phyloP scores from a whole-genome alignment of 2,888 invertebrate species.

The Melanostoma scalare region DNA sequence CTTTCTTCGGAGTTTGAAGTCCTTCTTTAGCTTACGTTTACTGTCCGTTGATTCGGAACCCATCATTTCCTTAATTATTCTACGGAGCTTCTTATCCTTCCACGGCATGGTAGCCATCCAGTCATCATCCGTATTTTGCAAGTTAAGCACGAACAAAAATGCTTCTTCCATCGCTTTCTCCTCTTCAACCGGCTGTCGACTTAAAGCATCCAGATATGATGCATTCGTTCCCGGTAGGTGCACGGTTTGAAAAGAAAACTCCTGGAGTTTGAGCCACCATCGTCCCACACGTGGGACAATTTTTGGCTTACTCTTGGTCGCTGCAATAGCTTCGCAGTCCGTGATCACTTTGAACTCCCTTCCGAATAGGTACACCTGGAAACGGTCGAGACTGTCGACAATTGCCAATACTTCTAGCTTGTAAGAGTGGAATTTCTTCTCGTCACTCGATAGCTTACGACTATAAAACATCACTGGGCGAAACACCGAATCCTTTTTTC shows the following conservation, averaged over 20 bases:
- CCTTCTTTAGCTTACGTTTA: constrained; percentile 3
- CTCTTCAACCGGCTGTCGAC: constrained; percentile 18
- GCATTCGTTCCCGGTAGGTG: constrained; percentile 26
- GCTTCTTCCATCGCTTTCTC: constrained; percentile 25
- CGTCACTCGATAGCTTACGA: constrained; percentile 11
- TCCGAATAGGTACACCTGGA: no score
- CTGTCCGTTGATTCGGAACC: neutral
- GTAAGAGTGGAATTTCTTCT: constrained; percentile 3
- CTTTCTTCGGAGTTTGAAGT: neutral
- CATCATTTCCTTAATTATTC: constrained; percentile 4
- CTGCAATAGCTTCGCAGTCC: constrained; percentile 28
- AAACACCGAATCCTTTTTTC: no score
- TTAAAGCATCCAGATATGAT: constrained; percentile 29
- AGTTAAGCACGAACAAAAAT: constrained; percentile 4
- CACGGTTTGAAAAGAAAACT: constrained; percentile 26
- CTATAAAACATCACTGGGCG: constrained; percentile 8
- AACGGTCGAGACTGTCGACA: constrained; percentile 38
- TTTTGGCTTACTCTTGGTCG: constrained; percentile 74
- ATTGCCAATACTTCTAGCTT: constrained; percentile 32
- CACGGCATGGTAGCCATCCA: constrained; percentile 36
- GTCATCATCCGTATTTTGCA: constrained; percentile 17
- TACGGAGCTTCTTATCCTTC: constrained; percentile 12
- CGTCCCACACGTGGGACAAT: constrained; percentile 81
- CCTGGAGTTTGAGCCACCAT: constrained; percentile 23
- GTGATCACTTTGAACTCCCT: constrained; percentile 49